phyloP scores from a whole-genome alignment of 2,888 invertebrate genomes.

The Gastrophysa polygoni region DNA sequence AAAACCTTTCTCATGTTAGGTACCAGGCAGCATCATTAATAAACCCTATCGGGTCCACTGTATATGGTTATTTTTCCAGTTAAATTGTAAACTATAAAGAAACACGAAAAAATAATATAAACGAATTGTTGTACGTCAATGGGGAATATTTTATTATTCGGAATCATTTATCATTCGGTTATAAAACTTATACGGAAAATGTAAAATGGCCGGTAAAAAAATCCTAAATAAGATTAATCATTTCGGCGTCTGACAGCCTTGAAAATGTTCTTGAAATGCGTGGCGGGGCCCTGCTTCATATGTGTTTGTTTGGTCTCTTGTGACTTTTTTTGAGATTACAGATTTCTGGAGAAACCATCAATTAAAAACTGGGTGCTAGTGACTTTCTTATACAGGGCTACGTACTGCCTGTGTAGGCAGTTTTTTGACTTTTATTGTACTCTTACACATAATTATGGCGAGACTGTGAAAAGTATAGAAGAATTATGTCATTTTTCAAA shows the following conservation, averaged over 20 bases:
- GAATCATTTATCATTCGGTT: slow-evolving; percentile 39
- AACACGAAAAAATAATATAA: slow-evolving; percentile 34
- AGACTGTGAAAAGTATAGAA: no score
- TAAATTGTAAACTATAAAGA: slow-evolving; percentile 37
- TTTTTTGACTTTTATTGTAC: no score
- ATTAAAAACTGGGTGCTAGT: no score
- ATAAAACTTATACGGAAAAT: slow-evolving; percentile 47
- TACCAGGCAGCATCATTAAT: slow-evolving; percentile 33
- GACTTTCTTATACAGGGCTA: no score
- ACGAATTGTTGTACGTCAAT: slow-evolving; percentile 39
- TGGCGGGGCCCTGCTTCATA: slow-evolving; percentile 33
- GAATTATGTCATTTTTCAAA: no score
- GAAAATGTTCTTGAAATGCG: slow-evolving; percentile 41
- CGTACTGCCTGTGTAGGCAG: no score
- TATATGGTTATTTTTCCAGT: slow-evolving; percentile 38
- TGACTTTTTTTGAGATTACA: slow-evolving; percentile 20
- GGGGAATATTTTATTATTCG: slow-evolving; percentile 37
- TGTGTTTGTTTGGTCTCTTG: slow-evolving; percentile 29
- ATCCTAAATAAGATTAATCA: slow-evolving; percentile 50
- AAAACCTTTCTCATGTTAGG: slow-evolving; percentile 38
- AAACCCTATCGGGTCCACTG: slow-evolving; percentile 25
- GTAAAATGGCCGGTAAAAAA: slow-evolving; percentile 50
- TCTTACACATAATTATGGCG: no score
- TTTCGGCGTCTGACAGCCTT: slow-evolving; percentile 46
- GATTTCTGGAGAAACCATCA: slow-evolving; percentile 15